Evolutionary conservation across 2,113 vertebrate genomes (phyloP), one percentile per base, ranked within the genome.

Genomic region (Sylvia atricapilla): DNA sequence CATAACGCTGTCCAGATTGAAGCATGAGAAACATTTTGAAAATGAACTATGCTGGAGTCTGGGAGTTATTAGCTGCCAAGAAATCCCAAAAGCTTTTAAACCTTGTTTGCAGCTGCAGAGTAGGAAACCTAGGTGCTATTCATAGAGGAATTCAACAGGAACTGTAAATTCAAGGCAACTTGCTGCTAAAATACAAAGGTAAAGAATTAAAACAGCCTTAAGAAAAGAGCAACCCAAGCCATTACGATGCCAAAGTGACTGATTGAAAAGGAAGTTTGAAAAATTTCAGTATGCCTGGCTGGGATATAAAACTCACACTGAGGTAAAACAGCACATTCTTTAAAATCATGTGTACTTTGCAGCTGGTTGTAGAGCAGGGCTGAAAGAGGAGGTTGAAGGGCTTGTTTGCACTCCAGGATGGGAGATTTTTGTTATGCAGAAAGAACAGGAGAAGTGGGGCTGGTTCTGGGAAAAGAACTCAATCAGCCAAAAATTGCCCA

Each of bases 1-100:
- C 60, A 83, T 91, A 96, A 98, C 23, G 46, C 77, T 95, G 86
- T 96, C 96, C 96, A 97, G 97, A 97, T 89, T 95, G 67, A 92
- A 93, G 81, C 58, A 49, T 84, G 89, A 96, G 90, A 97, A 97
- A 95, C 70, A 84, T 81, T 78, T 84, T 21, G 58, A 44, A 80
- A 94, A 91, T 69, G 80, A 85, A 85, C 93, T 91, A 41, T 72
- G 55, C 10, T 84, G 79, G 79, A 91, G 63, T 93, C 96, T 96
- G 95, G 94, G 95, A 96, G 67, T 93, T 93, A 94, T 94, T 96
- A 96, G 68, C 89, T 64, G 59, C 37, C 96, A 62, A 91, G 84
- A 95, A 84, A 86, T 85, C 93, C 90, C 78, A 67, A 89, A 79
- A 17, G 55, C 91, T 93, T 93, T 73, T 90, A 94, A 90, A 84